Conservation (phyloP, 2,797 vertebrate genomes). For the Pelobates cultripes region DNA sequence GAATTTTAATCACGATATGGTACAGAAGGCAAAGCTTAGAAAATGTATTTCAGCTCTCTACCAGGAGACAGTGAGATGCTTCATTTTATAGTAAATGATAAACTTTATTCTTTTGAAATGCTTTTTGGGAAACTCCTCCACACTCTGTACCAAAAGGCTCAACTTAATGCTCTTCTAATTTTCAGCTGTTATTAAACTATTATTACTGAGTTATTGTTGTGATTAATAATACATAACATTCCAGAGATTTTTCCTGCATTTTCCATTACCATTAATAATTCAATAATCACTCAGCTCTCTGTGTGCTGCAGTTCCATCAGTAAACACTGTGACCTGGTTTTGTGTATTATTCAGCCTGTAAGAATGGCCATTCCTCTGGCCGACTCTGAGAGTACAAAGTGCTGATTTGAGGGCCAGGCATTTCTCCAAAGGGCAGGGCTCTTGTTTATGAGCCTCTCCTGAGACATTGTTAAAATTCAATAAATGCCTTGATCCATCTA, state of each 20-base stretch:
- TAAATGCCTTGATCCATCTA: constrained; percentile 24
- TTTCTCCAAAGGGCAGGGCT: constrained; percentile 35
- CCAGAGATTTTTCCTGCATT: constrained; percentile 26
- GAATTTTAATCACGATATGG: too few relatives aligned
- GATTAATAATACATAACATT: constrained; percentile 45
- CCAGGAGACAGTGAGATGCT: too few relatives aligned
- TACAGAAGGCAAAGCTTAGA: too few relatives aligned
- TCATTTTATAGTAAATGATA: too few relatives aligned
- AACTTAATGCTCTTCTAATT: background rate
- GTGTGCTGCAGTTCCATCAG: background rate
- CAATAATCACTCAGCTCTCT: constrained; percentile 29
- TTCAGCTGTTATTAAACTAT: background rate
- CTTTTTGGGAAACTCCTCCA: too few relatives aligned
- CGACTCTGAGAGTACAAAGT: background rate
- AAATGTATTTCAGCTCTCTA: too few relatives aligned
- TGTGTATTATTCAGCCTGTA: constrained; percentile 24
- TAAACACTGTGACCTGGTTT: constrained; percentile 37
- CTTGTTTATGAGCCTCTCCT: constrained; percentile 23
- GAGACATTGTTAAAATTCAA: constrained; percentile 49
- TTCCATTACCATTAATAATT: constrained; percentile 43
- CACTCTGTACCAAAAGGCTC: background rate
- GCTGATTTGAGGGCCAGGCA: constrained; percentile 25
- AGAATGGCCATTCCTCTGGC: constrained; percentile 23
- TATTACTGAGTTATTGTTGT: constrained; percentile 14
- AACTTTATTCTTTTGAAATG: too few relatives aligned